Evolutionary conservation across 1,140 invertebrate genomes (phyloP), one percentile per base, ranked within the genome.

Genomic region (Bombus soroeensis): DNA sequence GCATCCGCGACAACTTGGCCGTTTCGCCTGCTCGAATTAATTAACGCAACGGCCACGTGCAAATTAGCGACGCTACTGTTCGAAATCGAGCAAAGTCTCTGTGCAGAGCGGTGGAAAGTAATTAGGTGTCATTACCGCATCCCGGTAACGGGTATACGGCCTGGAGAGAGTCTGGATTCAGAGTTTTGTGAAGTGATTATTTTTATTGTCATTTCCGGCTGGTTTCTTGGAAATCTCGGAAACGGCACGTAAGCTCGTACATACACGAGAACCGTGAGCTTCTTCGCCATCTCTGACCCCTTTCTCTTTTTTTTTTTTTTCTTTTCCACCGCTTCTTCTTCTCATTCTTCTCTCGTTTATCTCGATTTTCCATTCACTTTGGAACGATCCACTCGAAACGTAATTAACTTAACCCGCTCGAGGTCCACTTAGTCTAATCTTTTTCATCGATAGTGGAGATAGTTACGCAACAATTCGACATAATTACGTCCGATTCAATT

Each of bases 131-230:
- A 94, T 95, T 95, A 95, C 86, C 89, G 92, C 90, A 79, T 86
- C 80, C 81, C 88, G 75, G 88, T 89, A 92, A 91, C 88, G 87
- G 78, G 83, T 53, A 81, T 74, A 34, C n/a, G 32, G 72, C 47
- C 66, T 70, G 80, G 47, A 78, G 73, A 73, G 84, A 83, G 92
- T 88, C 91, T 91, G 92, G 88, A 93, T 94, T 91, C 91, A 94
- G 59, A 62, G 91, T 94, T 95, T 94, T 94, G 93, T 92, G 91
- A 93, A 93, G 90, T 92, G 93, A 95, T 95, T 95, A 95, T 93
- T 94, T 94, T 95, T 94, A 95, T 95, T 95, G 95, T 95, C 93
- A 94, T 94, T 95, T 95, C 95, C 95, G 94, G 94, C 89, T 91
- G 86, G 89, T 53, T 95, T 95, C 95, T 95, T 71, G 88, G 94